Percentiles rank a stretch among this genome's conserved stretches.
Evolutionary conservation across 37 sponge, comb jelly and placozoan species (phyloP).

Genomic region (Axinella damicornis): DNA sequence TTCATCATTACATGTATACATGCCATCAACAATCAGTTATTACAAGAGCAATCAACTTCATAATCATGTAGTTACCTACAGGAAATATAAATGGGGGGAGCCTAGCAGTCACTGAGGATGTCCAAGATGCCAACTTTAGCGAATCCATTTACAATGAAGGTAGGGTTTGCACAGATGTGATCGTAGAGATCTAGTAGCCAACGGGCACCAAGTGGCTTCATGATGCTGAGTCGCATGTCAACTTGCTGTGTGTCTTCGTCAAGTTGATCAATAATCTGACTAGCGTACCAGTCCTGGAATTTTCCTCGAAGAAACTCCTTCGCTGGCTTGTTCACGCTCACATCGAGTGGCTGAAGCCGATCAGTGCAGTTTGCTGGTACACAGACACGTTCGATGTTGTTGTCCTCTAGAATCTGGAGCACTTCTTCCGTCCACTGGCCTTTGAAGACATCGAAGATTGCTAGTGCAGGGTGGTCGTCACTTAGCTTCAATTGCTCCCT

Average conservation of each 20-base stretch:
- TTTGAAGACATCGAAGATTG: conserved; percentile 3
- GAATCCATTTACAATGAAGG: conserved; percentile 6
- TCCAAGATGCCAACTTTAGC: not conserved
- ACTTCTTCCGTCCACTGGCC: conserved; percentile 2
- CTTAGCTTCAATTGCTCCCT: conserved; percentile 23
- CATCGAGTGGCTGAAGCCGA: conserved; percentile 60
- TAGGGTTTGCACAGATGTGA: not conserved
- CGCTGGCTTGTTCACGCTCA: conserved; percentile 63
- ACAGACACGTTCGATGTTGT: conserved; percentile 13
- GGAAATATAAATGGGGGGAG: too few species aligned
- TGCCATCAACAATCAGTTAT: too few species aligned
- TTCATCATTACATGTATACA: too few species aligned
- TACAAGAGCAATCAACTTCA: too few species aligned
- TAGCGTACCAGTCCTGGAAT: conserved; percentile 58
- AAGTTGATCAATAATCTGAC: conserved; percentile 31
- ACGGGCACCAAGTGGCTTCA: conserved; percentile 11
- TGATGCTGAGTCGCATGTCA: not conserved
- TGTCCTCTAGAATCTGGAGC: not conserved
- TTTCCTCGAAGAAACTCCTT: conserved; percentile 35
- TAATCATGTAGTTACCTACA: too few species aligned
- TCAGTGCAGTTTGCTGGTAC: conserved; percentile 64
- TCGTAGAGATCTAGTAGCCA: not conserved
- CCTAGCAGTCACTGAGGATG: not conserved
- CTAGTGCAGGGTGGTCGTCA: conserved; percentile 12
- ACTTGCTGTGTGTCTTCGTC: not conserved